Percentiles rank a stretch among this genome's conserved stretches.
phyloP scores from a whole-genome alignment of 1,140 invertebrate genomes.

The Zaprionus tsacasi region DNA sequence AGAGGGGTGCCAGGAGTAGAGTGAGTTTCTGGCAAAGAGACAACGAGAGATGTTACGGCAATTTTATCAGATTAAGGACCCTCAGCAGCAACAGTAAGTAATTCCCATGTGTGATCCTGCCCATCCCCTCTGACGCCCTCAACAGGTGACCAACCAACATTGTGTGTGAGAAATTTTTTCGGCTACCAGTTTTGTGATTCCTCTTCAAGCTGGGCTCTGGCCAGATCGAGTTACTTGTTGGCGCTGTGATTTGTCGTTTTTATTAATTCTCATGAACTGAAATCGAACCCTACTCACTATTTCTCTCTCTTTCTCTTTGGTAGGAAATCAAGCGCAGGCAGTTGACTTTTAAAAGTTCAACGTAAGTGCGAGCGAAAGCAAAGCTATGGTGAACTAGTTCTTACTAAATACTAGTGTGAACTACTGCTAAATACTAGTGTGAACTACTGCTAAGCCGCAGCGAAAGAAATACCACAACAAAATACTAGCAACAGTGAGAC shows the following conservation, averaged over 20 bases:
- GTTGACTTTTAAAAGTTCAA: constrained; percentile 20
- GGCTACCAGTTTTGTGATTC: constrained; percentile 42
- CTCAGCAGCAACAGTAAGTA: constrained; percentile 36
- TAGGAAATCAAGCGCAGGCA: constrained; percentile 16
- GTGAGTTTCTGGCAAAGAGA: constrained; percentile 19
- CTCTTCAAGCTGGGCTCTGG: constrained; percentile 26
- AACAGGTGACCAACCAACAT: constrained; percentile 67
- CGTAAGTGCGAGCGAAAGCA: background rate
- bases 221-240: constrained; percentile 57
- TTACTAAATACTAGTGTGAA: background rate
- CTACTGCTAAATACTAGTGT: background rate
- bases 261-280: constrained; percentile 74
- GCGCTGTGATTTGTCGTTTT: constrained; percentile 74
- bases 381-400: constrained; percentile 26
- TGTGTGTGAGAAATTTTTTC: constrained; percentile 76
- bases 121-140: constrained; percentile 31
- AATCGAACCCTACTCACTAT: constrained; percentile 39
- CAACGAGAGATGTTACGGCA: constrained; percentile 69
- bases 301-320: background rate
- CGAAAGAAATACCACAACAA: background rate
- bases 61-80: constrained; percentile 77
- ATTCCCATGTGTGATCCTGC: constrained; percentile 42
- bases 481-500: constrained; percentile 22
- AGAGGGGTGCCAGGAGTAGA: constrained; percentile 36
- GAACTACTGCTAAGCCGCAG: constrained; percentile 1